Evolutionary conservation across 2,113 vertebrate genomes (phyloP).

Genomic region (Zapus hudsonius): DNA sequence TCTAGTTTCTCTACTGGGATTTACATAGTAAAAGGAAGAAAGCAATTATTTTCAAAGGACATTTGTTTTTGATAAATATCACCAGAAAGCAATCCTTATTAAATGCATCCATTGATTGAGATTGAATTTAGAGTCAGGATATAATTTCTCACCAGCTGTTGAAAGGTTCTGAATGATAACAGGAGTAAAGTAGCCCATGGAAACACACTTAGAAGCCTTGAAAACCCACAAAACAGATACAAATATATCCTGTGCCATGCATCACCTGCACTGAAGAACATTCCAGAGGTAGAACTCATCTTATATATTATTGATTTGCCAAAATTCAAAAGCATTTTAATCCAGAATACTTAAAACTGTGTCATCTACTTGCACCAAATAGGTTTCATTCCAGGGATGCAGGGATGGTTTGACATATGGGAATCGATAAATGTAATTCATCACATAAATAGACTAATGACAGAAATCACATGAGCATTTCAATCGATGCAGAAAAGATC

Average conservation of each 20-base stretch:
- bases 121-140: constrained; percentile 29
- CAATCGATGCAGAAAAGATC: too few relatives aligned
- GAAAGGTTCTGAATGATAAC: neutral
- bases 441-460: too few relatives aligned
- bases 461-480: too few relatives aligned
- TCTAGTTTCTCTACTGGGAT: constrained; percentile 28
- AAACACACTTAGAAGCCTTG: neutral
- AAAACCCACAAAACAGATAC: neutral
- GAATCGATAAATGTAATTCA: too few relatives aligned
- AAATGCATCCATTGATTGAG: neutral
- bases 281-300: neutral
- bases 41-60: constrained; percentile 59
- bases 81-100: constrained; percentile 26
- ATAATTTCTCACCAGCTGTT: neutral
- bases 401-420: too few relatives aligned
- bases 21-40: constrained; percentile 48
- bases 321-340: neutral
- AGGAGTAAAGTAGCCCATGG: neutral
- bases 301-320: neutral
- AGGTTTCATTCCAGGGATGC: too few relatives aligned
- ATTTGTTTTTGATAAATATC: constrained; percentile 38
- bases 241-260: accelerated
- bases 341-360: neutral
- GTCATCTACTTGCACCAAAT: neutral
- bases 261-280: neutral